Percentiles rank a stretch among this genome's conserved stretches.
Conservation (phyloP, 2,113 vertebrate species). For the Actenoides hombroni region DNA sequence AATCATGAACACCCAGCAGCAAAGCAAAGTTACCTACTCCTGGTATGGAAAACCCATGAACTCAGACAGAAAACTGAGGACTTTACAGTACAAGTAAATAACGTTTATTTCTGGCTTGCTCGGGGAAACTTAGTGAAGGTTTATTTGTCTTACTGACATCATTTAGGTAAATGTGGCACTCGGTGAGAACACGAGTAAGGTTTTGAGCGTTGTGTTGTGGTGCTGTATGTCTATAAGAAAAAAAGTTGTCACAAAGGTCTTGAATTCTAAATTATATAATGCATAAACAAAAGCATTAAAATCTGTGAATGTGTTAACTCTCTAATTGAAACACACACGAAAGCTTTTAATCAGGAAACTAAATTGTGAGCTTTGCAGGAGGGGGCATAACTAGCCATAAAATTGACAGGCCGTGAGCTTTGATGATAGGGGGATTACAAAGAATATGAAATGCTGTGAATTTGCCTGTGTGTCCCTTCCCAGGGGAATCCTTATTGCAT, state of each 20-base stretch:
- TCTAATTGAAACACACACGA: background rate
- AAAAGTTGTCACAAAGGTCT: background rate
- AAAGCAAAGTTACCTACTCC: constrained; percentile 66
- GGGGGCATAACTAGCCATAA: background rate
- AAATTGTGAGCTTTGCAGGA: background rate
- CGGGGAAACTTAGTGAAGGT: background rate
- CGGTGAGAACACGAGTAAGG: background rate
- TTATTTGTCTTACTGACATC: background rate
- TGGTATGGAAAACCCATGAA: constrained; percentile 75
- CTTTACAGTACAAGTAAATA: constrained; percentile 58
- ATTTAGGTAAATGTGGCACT: background rate
- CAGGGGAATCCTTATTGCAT: constrained; percentile 81
- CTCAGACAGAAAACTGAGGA: constrained; percentile 75
- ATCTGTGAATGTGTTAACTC: background rate
- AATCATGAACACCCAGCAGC: constrained; percentile 76
- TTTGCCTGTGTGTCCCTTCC: background rate
- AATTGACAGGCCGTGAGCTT: background rate
- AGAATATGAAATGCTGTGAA: background rate
- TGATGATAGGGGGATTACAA: background rate
- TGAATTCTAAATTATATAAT: background rate
- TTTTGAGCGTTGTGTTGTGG: background rate
- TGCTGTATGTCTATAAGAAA: accelerated
- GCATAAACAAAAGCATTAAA: background rate
- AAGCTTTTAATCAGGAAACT: background rate
- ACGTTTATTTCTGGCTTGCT: background rate